Conservation (phyloP, 2,888 invertebrate species). For the Hyles lineata region DNA sequence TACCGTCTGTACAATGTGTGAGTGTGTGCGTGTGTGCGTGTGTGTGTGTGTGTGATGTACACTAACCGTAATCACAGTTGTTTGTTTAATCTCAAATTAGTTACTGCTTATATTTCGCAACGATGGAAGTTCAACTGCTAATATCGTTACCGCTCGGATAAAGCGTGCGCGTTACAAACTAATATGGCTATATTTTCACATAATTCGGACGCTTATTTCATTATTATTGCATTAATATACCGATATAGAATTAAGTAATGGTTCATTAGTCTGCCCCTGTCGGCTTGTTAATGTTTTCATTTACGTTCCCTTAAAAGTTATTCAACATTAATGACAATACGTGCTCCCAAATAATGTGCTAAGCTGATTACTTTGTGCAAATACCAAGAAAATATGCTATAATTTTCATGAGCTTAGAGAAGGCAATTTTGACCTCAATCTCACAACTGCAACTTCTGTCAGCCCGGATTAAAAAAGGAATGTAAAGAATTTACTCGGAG, state of each 20-base stretch:
- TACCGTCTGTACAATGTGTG: neutral
- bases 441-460: no score
- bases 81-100: conserved; percentile 40
- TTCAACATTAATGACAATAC: neutral
- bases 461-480: no score
- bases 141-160: conserved; percentile 45
- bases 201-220: conserved; percentile 18
- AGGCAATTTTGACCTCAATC: no score
- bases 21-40: neutral
- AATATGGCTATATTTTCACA: conserved; percentile 32
- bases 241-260: neutral
- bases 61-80: conserved; percentile 36
- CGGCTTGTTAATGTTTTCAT: neutral
- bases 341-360: neutral
- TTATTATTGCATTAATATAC: conserved; percentile 14
- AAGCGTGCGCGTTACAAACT: conserved; percentile 37
- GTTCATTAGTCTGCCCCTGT: neutral
- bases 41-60: neutral
- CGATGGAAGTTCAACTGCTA: conserved; percentile 35
- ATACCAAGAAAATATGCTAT: no score
- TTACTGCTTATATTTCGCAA: conserved; percentile 37
- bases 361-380: neutral
- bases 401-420: no score
- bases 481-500: no score
- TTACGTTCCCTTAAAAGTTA: neutral